phyloP scores from a whole-genome alignment of 2,888 invertebrate genomes.

The Mylabris sibirica region DNA sequence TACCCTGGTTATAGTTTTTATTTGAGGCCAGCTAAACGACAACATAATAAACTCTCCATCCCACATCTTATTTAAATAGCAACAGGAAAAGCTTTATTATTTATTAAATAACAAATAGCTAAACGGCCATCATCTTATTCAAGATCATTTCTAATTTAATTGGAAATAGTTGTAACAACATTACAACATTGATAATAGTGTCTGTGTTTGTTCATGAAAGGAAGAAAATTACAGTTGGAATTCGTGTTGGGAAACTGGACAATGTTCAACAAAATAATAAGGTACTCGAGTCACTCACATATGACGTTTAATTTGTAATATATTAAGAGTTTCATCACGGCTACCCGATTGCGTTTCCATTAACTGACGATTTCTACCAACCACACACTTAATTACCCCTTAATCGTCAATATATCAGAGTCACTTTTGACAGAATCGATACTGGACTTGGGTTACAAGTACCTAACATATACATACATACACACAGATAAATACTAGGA shows the following conservation, averaged over 20 bases:
- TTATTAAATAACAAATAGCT: not conserved
- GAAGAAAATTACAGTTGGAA: not conserved
- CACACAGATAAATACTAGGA: not conserved
- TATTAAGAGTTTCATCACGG: conserved; percentile 50
- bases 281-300: conserved; percentile 43
- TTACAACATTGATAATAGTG: not conserved
- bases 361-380: conserved; percentile 43
- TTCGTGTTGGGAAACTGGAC: not conserved
- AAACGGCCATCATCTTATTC: conserved; percentile 2
- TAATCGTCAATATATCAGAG: conserved; percentile 41
- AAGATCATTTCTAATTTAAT: not conserved
- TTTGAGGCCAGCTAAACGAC: not conserved
- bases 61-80: not conserved
- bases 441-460: conserved; percentile 25
- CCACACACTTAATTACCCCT: conserved; percentile 44
- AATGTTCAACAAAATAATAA: conserved; percentile 24
- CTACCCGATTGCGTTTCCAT: conserved; percentile 47
- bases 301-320: conserved; percentile 49
- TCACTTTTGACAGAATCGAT: conserved; percentile 37
- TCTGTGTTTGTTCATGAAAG: not conserved
- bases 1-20: not conserved
- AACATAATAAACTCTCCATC: not conserved
- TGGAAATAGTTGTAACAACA: not conserved
- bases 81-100: not conserved
- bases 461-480: too few species aligned